Percentiles rank a stretch among this genome's conserved stretches.
These are phyloP conservation scores for Plutella xylostella DNA, from an alignment of 2,888 invertebrate species.

Conservation along the genomic window DNA sequence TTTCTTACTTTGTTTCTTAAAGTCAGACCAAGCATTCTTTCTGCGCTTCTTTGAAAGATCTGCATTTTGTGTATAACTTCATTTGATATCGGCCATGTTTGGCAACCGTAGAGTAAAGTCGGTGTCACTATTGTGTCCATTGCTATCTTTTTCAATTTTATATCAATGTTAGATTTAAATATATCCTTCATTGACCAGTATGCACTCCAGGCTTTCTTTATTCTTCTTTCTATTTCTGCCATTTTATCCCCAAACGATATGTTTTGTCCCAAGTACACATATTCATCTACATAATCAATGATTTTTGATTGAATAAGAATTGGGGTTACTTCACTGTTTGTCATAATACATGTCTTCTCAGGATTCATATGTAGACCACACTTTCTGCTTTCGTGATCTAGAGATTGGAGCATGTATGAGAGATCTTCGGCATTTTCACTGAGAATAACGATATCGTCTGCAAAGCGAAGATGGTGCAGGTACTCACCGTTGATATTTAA, in stretches of 20 bases:
- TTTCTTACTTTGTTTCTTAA: no score
- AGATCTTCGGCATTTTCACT: not conserved
- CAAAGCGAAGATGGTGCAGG: not conserved
- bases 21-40: not conserved
- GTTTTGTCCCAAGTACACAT: not conserved
- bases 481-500: not conserved
- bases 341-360: not conserved
- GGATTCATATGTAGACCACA: not conserved
- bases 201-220: slow-evolving; percentile 17
- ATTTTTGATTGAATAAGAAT: not conserved
- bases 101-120: slow-evolving; percentile 7
- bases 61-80: slow-evolving; percentile 1
- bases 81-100: slow-evolving; percentile 5
- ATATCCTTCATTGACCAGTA: slow-evolving; percentile 18
- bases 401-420: not conserved
- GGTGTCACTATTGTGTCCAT: slow-evolving; percentile 9
- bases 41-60: not conserved
- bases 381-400: not conserved
- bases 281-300: no score
- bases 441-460: not conserved
- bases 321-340: not conserved
- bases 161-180: slow-evolving; percentile 17
- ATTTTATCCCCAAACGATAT: slow-evolving; percentile 4
- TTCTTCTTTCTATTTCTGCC: slow-evolving; percentile 17
- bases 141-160: slow-evolving; percentile 17